phyloP scores from a whole-genome alignment of 2,797 vertebrate species.

The Mus spretus region DNA sequence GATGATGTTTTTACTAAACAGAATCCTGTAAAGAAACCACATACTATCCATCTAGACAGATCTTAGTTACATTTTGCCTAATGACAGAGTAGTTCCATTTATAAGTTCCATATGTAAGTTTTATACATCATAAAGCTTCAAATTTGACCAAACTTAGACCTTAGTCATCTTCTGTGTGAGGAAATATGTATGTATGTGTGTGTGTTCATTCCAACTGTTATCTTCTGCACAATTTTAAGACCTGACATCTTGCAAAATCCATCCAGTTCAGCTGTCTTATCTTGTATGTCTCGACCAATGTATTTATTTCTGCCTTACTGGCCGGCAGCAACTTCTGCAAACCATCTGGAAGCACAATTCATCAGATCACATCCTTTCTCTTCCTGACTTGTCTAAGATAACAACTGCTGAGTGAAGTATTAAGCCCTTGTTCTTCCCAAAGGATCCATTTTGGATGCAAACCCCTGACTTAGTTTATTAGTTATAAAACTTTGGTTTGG shows the following conservation, averaged over 20 bases:
- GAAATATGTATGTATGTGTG: neutral
- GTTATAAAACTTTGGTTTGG: conserved; percentile 52
- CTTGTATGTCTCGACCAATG: conserved; percentile 54
- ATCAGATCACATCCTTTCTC: conserved; percentile 8
- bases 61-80: neutral
- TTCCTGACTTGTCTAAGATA: conserved; percentile 33
- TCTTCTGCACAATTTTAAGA: conserved; percentile 35
- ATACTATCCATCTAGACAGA: neutral
- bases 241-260: conserved; percentile 8
- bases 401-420: neutral
- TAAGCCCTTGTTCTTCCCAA: neutral
- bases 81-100: neutral
- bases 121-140: neutral
- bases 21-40: neutral
- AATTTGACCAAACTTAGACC: neutral
- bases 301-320: conserved; percentile 62
- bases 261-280: conserved; percentile 50
- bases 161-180: neutral
- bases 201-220: neutral
- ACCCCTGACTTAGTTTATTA: conserved; percentile 44
- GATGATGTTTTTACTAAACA: neutral
- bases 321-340: conserved; percentile 55
- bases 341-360: conserved; percentile 59
- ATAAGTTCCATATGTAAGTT: too few relatives aligned
- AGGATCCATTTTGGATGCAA: conserved; percentile 8